Conservation (phyloP, 2,113 vertebrate genomes). For the Arvicanthis niloticus region DNA sequence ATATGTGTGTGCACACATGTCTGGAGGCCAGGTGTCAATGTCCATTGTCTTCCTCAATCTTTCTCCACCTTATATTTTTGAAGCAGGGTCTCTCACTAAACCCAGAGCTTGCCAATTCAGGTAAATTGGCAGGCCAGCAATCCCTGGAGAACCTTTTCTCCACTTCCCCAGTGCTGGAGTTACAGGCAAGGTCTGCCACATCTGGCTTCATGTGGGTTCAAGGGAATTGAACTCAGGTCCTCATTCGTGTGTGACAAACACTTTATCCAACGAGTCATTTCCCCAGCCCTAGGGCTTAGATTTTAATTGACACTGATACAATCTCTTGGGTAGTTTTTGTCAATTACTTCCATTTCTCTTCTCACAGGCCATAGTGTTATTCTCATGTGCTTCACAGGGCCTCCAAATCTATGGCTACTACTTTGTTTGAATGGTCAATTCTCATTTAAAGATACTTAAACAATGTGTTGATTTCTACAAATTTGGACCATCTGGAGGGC, state of each 20-base stretch:
- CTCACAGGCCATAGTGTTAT: not conserved
- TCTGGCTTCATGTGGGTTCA: not conserved
- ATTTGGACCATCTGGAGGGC: fast-evolving
- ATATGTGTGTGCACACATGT: not conserved
- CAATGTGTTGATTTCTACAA: not conserved
- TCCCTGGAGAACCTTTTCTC: not conserved
- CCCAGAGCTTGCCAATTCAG: not conserved
- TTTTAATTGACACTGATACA: not conserved
- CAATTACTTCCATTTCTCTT: not conserved
- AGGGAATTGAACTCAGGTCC: not conserved
- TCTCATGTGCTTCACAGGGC: not conserved
- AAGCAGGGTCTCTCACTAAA: not conserved
- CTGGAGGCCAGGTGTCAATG: not conserved
- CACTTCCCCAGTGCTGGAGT: not conserved
- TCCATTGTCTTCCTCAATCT: not conserved
- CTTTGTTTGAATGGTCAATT: not conserved
- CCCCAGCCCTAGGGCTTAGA: not conserved
- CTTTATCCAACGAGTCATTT: not conserved
- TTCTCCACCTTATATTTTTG: not conserved
- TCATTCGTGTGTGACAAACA: too few relatives aligned
- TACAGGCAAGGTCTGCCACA: not conserved
- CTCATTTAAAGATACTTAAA: not conserved
- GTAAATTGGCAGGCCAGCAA: not conserved
- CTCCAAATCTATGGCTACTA: not conserved
- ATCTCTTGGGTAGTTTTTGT: not conserved